Base-by-base conservation (phyloP, 92 coral and sea anemone species). In the Porites cylindrica region DNA sequence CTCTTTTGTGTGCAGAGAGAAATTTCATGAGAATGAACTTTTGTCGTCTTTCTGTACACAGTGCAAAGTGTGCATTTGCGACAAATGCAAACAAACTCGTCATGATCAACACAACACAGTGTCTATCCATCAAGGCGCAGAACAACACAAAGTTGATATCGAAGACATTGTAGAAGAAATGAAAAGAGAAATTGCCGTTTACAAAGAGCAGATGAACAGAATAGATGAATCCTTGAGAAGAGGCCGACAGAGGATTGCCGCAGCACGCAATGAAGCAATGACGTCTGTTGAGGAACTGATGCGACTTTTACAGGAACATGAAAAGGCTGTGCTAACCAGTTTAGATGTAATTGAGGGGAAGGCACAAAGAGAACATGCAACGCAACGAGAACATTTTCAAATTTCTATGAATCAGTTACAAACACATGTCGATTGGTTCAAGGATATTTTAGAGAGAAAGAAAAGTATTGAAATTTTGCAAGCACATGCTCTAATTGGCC, bases 391-490 rank as follows among this genome's bases (percentile, higher is more conserved):
- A 62, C 21, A 19, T 19, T 77, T 19, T 53, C 72, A 79, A 38
- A 38, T 38, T 38, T 38, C 5, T 38, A 38, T 38, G 47, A 38
- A 38, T 38, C 47, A 38, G 5, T 58, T 51, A 16, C 19, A 1
- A 5, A 29, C 4, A 63, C 26, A 43, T 67, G 47, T 79, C 2
- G 58, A 79, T 16, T 38, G 18, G 2, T 66, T 43, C 20, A 60
- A 79, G 14, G 83, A 14, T 6, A 32, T 79, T 17, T n/a, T 79
- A 6, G 43, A 51, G 19, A 43, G 83, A 32, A 79, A 62, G 60
- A 17, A 20, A 8, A n/a, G 70, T n/a, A 4, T 66, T 19, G 83
- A 79, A 20, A 79, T 79, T 65, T 29, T 79, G 20, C 73, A 79
- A 12, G 20, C 65, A 18, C 29, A 17, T 18, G 16, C 29, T 20